phyloP scores from a whole-genome alignment of 2,797 vertebrate species.

The Brachymystax lenok region DNA sequence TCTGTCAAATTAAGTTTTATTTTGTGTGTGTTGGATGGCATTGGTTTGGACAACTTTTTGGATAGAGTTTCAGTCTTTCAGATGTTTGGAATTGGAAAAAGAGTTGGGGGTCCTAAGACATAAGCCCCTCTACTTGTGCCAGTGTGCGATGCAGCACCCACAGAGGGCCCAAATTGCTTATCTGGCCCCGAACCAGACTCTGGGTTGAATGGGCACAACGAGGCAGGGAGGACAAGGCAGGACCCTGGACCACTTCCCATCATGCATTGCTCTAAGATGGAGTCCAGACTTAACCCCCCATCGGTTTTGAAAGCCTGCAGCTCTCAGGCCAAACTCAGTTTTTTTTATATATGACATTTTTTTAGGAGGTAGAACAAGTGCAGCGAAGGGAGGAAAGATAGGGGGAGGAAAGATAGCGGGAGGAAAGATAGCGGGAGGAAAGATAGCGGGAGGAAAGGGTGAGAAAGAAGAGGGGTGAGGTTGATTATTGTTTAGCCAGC shows the following conservation, averaged over 20 bases:
- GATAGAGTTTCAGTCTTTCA: slow-evolving; percentile 43
- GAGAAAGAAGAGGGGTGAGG: too few species aligned
- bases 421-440: too few species aligned
- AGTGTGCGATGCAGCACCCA: slow-evolving; percentile 13
- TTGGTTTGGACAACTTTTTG: slow-evolving; percentile 37
- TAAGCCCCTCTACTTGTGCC: slow-evolving; percentile 41
- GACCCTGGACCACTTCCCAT: slow-evolving; percentile 15
- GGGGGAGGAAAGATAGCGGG: too few species aligned
- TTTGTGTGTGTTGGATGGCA: slow-evolving; percentile 19
- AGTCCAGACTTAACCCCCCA: not conserved
- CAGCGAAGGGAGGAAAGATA: too few species aligned
- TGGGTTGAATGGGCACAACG: slow-evolving; percentile 15
- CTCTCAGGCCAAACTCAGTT: not conserved
- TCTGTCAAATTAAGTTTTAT: not conserved
- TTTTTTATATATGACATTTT: too few species aligned
- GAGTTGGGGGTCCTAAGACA: slow-evolving; percentile 41
- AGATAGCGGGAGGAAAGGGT: too few species aligned
- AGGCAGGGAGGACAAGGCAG: slow-evolving; percentile 13
- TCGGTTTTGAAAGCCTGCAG: not conserved
- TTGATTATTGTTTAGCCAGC: not conserved
- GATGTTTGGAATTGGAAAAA: slow-evolving; percentile 53
- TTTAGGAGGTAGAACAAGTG: too few species aligned
- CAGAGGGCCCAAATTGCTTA: slow-evolving; percentile 38
- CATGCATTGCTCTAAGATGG: slow-evolving; percentile 21
- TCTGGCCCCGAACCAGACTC: slow-evolving; percentile 38